Percentiles rank a stretch among this genome's conserved stretches.
Conservation (phyloP, 30 jellyfish, hydroid and myxozoan species). For the Aurelia aurita region DNA sequence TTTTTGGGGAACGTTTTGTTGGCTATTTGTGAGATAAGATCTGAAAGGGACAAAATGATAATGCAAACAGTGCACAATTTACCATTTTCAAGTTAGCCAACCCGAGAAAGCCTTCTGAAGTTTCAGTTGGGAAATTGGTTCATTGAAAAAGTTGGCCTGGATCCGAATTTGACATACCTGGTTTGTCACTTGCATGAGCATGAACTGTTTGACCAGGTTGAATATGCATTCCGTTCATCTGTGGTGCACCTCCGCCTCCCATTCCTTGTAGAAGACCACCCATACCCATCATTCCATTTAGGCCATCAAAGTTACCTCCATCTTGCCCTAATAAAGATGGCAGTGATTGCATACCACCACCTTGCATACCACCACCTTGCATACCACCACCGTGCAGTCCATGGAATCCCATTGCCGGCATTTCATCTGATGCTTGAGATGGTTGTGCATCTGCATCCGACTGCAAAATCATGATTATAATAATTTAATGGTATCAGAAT, state of each 20-base stretch:
- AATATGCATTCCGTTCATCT: constrained; percentile 21
- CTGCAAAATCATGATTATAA: background rate
- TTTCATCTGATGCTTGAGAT: constrained; percentile 74
- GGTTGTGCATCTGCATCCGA: constrained; percentile 68
- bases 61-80: too few relatives aligned
- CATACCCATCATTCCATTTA: constrained; percentile 16
- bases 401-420: constrained; percentile 66
- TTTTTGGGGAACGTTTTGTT: too few relatives aligned
- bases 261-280: constrained; percentile 34
- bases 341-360: constrained; percentile 34
- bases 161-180: too few relatives aligned
- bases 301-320: background rate
- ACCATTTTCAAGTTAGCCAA: too few relatives aligned
- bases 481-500: too few relatives aligned
- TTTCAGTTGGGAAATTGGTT: too few relatives aligned
- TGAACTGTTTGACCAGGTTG: constrained; percentile 84
- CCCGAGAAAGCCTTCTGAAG: too few relatives aligned
- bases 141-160: too few relatives aligned
- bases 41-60: too few relatives aligned
- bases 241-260: constrained; percentile 11
- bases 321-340: constrained; percentile 13
- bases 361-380: too few relatives aligned
- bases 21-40: too few relatives aligned
- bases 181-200: constrained; percentile 96
- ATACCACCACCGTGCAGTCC: background rate